A percentile compares a stretch with the other conserved stretches of the same genome.
Conservation (phyloP, 1,140 invertebrate species). For the Microplitis demolitor region DNA sequence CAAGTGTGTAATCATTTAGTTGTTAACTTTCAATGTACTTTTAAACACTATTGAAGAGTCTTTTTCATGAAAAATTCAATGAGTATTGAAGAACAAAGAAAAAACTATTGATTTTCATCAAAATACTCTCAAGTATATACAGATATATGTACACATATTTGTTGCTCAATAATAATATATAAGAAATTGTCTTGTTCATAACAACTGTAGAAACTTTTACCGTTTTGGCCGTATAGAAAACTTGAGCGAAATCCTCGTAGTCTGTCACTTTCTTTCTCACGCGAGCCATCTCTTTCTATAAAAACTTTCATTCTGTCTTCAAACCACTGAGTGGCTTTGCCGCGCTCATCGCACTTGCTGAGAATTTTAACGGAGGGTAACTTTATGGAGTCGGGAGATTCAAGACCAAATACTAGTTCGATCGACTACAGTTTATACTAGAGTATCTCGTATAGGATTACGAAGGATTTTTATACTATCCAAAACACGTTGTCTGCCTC, state of each 20-base stretch:
- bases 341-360: too few species aligned
- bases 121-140: too few species aligned
- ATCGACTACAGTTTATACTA: neutral
- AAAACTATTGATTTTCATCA: too few species aligned
- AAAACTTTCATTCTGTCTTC: neutral
- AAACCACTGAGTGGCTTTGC: neutral
- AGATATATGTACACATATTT: too few species aligned
- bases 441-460: neutral
- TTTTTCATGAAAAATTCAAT: too few species aligned
- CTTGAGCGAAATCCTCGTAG: conserved; percentile 28
- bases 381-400: too few species aligned
- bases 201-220: conserved; percentile 39
- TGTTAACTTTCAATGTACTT: too few species aligned
- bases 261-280: neutral
- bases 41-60: too few species aligned
- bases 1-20: too few species aligned
- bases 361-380: too few species aligned
- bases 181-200: neutral
- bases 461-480: neutral
- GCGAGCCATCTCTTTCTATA: neutral
- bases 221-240: conserved; percentile 39
- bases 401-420: neutral
- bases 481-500: neutral
- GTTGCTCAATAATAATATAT: too few species aligned
- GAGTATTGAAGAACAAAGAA: too few species aligned